phyloP scores from a whole-genome alignment of 2,888 invertebrate species.

The Macrophya alboannulata region DNA sequence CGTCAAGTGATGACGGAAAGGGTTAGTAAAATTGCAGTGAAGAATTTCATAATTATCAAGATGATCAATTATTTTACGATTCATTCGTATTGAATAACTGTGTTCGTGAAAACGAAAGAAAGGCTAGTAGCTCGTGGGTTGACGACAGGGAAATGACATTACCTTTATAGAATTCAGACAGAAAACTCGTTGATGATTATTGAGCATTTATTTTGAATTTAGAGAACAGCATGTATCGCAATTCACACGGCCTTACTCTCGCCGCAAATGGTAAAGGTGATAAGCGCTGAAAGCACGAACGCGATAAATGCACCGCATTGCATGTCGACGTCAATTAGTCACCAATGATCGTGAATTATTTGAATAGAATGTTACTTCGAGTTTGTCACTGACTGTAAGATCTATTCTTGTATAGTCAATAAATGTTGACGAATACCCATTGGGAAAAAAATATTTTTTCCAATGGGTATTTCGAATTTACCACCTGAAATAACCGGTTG shows the following conservation, averaged over 20 bases:
- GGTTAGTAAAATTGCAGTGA: no score
- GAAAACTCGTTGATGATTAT: neutral
- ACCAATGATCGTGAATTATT: neutral
- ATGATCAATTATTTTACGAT: no score
- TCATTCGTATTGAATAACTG: no score
- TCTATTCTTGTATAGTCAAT: neutral
- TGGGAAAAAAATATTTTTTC: constrained; percentile 24
- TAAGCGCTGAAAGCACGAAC: neutral
- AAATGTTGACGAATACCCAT: neutral
- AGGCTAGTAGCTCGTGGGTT: neutral
- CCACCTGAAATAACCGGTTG: neutral
- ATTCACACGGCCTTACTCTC: neutral
- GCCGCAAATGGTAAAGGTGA: neutral
- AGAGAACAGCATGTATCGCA: neutral
- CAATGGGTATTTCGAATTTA: neutral
- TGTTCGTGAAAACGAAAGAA: neutral
- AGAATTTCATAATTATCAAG: no score
- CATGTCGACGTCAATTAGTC: neutral
- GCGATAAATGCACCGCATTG: neutral
- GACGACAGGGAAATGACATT: neutral
- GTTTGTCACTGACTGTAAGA: neutral
- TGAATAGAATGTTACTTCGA: neutral
- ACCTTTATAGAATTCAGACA: neutral
- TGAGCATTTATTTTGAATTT: neutral
- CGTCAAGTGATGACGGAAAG: no score